Base-by-base conservation (phyloP, 92 coral and sea anemone species). In the Pocillopora meandrina region DNA sequence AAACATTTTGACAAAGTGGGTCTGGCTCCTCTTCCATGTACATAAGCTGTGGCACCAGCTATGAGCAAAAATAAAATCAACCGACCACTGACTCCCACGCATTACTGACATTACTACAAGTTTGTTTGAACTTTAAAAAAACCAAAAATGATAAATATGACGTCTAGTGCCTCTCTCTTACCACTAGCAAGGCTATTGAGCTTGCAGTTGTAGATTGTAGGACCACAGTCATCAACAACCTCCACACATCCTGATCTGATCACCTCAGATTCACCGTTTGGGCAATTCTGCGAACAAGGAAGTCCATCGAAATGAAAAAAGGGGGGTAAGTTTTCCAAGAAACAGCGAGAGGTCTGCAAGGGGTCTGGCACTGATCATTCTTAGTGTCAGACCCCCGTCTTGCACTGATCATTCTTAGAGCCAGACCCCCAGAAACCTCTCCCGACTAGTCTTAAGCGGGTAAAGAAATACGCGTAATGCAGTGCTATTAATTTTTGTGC, bases 41-140 rank as follows among this genome's bases (percentile, higher is more conserved):
- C 95, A 76, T 92, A 96, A 33, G 94, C 76, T 2, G 98, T 96
- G 15, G 98, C 95, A 16, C 98, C 98, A 80, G 96, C 98, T 96
- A 62, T 65, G 68, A 90, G 56, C 21, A 65, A 71, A 20, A 62
- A 58, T 16, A 33, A 2, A 23, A 23, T 23, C 26, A 23, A 69
- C 15, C 1, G 74, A 1, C 62, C 62, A 12, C 62, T 59, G 62
- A 59, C 1, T 12, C 18, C 18, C 13, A 59, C 15, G 1, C 1
- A 12, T 59, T 59, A 16, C 62, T 59, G 62, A 42, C 61, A 36
- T 23, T 26, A 42, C 49, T 6, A 42, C 0, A 42, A 42, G 49
- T 42, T 42, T 42, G 49, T 42, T 42, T 42, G 49, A 42, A 42
- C 49, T 42, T 42, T 2, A 0, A 42, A 42, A 2, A 42, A 42